These are phyloP conservation scores for Dione vanillae DNA, from an alignment of 2,888 invertebrate species.

Conservation along the genomic window DNA sequence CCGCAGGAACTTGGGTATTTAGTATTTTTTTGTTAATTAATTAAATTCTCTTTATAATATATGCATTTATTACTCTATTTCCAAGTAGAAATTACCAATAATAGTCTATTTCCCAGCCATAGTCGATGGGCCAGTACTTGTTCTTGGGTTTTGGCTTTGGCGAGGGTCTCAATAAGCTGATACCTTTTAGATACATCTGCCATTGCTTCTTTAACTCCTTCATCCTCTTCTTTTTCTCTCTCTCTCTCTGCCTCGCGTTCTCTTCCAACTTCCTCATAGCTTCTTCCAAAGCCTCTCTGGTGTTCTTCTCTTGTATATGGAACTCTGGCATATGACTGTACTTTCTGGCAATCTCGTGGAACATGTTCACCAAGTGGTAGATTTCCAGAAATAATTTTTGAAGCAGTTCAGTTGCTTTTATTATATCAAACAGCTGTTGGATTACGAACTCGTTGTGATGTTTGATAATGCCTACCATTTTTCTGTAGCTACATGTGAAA, in stretches of 20 bases:
- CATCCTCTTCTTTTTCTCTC: conserved; percentile 29
- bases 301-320: neutral
- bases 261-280: neutral
- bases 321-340: conserved; percentile 40
- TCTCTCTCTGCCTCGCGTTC: conserved; percentile 20
- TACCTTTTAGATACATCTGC: conserved; percentile 27
- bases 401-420: conserved; percentile 48
- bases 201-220: conserved; percentile 39
- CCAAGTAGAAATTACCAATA: conserved; percentile 43
- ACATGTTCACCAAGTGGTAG: conserved; percentile 57
- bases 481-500: conserved; percentile 55
- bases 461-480: conserved; percentile 50
- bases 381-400: conserved; percentile 57
- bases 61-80: neutral
- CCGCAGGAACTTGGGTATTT: too few species aligned
- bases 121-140: conserved; percentile 55
- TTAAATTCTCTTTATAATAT: too few species aligned
- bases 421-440: conserved; percentile 38
- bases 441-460: conserved; percentile 26
- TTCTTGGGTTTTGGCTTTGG: conserved; percentile 22
- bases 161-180: conserved; percentile 1
- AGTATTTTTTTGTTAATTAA: too few species aligned
- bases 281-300: neutral
- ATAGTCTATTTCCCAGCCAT: conserved; percentile 60
- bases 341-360: conserved; percentile 58